A percentile compares a stretch with the other conserved stretches of the same genome.
Evolutionary conservation across 2,888 invertebrate species (phyloP).

Genomic region (Pecten maximus): DNA sequence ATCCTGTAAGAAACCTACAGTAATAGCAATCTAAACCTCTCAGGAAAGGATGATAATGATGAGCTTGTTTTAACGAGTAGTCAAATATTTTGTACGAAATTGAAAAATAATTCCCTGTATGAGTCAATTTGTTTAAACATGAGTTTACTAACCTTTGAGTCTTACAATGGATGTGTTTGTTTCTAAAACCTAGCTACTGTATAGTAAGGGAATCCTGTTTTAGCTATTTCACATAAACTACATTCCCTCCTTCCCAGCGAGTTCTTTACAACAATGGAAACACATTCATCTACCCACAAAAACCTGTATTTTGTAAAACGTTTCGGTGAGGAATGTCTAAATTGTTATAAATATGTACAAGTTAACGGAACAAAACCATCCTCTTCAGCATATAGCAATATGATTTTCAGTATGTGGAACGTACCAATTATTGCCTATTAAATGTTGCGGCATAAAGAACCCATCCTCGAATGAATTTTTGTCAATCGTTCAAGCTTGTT

Average conservation of each 20-base stretch:
- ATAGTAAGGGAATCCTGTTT: not conserved
- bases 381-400: not conserved
- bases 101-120: not conserved
- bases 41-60: not conserved
- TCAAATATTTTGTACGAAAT: not conserved
- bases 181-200: not conserved
- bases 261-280: not conserved
- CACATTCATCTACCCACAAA: not conserved
- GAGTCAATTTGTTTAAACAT: not conserved
- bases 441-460: not conserved
- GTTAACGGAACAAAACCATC: not conserved
- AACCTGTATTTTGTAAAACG: not conserved
- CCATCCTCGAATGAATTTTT: not conserved
- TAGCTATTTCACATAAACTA: not conserved
- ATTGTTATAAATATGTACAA: not conserved
- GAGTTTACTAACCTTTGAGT: not conserved
- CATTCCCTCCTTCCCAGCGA: not conserved
- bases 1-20: too few species aligned
- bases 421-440: not conserved
- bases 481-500: not conserved
- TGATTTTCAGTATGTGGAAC: not conserved
- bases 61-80: not conserved
- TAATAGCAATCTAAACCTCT: too few species aligned
- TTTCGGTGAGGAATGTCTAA: not conserved
- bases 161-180: not conserved